Base-by-base conservation (phyloP, 2,113 vertebrate species). In the Corynorhinus townsendii region DNA sequence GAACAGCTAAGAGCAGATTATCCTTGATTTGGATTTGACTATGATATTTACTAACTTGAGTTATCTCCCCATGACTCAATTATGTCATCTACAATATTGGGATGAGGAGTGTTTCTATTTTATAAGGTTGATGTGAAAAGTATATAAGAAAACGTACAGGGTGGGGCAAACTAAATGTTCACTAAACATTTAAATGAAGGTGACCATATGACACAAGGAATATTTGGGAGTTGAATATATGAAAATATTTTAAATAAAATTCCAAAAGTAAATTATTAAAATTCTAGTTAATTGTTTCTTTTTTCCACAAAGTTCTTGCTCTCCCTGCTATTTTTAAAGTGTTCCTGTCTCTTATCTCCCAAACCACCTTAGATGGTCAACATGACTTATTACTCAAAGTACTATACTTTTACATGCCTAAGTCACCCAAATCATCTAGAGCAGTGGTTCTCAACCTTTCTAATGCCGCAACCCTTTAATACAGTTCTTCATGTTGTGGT, bases 191-290 rank as follows among this genome's bases (percentile, higher is more conserved):
- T 83, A 89, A 86, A 89, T 92, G 33, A 82, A 86, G 11, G 80
- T 54, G 35, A 77, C 1, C 72, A 22, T 14, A 30, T 69, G 38
- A 69, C 9, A 81, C 33, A 71, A 59, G 80, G 4, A 64, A 47
- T 90, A 90, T 45, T 56, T 35, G 17, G 17, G 22, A 85, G 22
- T 30, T 91, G 64, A 86, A 75, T 87, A 76, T 43, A 47, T 49
- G 28, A 80, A 95, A 83, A 45, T 12, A 49, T 91, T 82, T 86
- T 38, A 76, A 95, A 49, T 83, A 83, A 92, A 72, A 84, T 81
- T 72, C 26, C 40, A 30, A 28, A 76, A 87, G 9, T 52, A 89
- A 86, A 62, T 88, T 40, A 56, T 62, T 83, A 73, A 80, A 92
- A 83, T 71, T 54, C 20, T 73, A 43, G 26, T 52, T 76, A 35